These are phyloP conservation scores for Lemur catta DNA, from an alignment of 2,797 vertebrate genomes.

Conservation along the genomic window DNA sequence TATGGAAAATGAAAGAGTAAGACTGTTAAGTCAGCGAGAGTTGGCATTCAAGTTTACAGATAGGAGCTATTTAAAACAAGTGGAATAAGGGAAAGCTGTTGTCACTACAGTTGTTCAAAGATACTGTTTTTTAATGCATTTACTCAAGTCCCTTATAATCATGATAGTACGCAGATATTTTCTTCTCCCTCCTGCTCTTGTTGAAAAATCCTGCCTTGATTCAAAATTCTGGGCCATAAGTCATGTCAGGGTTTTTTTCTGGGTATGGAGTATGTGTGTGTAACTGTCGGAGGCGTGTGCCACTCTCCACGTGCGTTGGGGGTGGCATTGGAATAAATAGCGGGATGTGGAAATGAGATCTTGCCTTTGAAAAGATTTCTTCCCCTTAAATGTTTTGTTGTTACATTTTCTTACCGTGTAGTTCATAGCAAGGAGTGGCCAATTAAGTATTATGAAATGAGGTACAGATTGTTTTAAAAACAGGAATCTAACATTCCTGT, in stretches of 20 bases:
- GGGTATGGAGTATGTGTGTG: background rate
- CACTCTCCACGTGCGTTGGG: background rate
- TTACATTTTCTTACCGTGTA: background rate
- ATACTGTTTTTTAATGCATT: constrained; percentile 6
- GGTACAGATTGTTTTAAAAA: background rate
- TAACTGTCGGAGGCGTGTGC: background rate
- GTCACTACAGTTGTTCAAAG: background rate
- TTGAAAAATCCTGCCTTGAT: background rate
- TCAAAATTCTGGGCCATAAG: background rate
- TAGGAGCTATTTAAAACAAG: background rate
- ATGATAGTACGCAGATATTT: background rate
- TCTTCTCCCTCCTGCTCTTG: constrained; percentile 3
- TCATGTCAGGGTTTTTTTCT: background rate
- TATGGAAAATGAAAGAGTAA: background rate
- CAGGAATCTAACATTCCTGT: background rate
- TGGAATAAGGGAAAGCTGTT: background rate
- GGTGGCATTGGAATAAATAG: background rate
- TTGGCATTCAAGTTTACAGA: constrained; percentile 26
- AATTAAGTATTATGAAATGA: background rate
- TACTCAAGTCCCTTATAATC: background rate
- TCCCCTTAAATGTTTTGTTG: background rate
- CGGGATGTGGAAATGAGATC: background rate
- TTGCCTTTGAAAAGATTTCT: background rate
- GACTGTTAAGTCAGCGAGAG: background rate
- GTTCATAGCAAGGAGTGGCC: background rate